phyloP scores from a whole-genome alignment of 64 coral and sea anemone genomes.

The Cladopsammia gracilis region DNA sequence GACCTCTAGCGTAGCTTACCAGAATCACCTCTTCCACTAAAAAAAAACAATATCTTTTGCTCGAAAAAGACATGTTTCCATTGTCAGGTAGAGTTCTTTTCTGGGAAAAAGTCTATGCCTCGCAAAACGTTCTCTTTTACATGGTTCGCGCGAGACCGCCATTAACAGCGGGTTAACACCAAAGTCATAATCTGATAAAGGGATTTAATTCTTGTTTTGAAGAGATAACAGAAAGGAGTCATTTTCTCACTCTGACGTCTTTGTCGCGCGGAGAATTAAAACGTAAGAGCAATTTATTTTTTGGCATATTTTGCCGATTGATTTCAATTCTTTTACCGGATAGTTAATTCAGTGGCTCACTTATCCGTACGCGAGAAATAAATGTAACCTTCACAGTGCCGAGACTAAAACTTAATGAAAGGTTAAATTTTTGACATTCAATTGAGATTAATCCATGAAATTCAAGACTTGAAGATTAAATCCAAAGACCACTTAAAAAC shows the following conservation, averaged over 20 bases:
- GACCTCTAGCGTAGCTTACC: too few relatives aligned
- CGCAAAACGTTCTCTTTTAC: too few relatives aligned
- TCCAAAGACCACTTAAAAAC: background rate
- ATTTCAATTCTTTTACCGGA: too few relatives aligned
- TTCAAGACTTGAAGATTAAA: slow-evolving; percentile 29
- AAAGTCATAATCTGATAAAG: slow-evolving; percentile 23
- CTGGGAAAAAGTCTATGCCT: too few relatives aligned
- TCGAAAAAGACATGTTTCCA: too few relatives aligned
- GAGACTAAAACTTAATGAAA: background rate
- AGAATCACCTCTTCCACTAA: too few relatives aligned
- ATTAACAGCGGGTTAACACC: slow-evolving; percentile 17
- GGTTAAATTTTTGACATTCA: slow-evolving; percentile 41
- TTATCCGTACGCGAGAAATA: too few relatives aligned
- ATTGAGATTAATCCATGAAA: slow-evolving; percentile 14
- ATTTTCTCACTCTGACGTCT: background rate
- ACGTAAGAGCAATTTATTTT: background rate
- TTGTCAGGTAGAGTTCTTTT: too few relatives aligned
- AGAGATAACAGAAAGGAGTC: background rate
- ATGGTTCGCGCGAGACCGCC: too few relatives aligned
- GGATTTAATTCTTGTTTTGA: slow-evolving; percentile 5
- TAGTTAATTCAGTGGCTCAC: too few relatives aligned
- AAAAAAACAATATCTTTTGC: too few relatives aligned
- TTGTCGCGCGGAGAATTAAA: background rate
- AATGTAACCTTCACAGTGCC: background rate
- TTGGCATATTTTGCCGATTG: background rate